Base-by-base conservation (phyloP, 1,140 invertebrate genomes). In the Lepidurus packardi region DNA sequence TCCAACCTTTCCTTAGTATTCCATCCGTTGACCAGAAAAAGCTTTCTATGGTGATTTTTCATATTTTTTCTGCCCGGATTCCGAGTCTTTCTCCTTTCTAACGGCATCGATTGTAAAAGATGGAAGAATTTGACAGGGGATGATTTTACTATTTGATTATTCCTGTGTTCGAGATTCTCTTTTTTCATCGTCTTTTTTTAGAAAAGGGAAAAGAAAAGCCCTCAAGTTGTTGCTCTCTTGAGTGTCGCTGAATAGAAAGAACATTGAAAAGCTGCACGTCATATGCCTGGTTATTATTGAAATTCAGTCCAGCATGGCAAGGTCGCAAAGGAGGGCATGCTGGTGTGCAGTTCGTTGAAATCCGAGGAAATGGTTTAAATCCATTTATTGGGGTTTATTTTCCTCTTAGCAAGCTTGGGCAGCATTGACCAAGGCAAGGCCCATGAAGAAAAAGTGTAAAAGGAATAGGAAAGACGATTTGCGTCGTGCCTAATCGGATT, bases 401-500 rank as follows among this genome's bases (percentile, higher is more conserved):
- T n/a, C 53, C 53, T 16, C 53, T 13, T 65, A n/a, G 9, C 16
- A 21, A 65, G 53, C 53, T n/a, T 65, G 7, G 16, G 53, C 16
- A 65, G 9, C n/a, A 65, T 65, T 21, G 34, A 21, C n/a, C 21
- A 65, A 65, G 53, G 13, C 2, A 65, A 65, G 53, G 16, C n/a
- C n/a, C 21, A 65, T 5, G 53, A 21, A 16, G 21, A 65, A 65
- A 21, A 65, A 65, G 53, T 16, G 8, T 65, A 65, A 21, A 65
- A 65, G 53, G 53, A 65, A 65, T 13, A 65, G 21, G n/a, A 65
- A 65, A 65, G 53, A 65, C 53, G 53, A 65, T 65, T 65, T 65
- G 53, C 53, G n/a, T 65, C 53, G 53, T 65, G 53, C 53, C 53
- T 65, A 65, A 65, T 65, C 8, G 53, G 53, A 65, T 65, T 65